phyloP scores from a whole-genome alignment of 2,113 vertebrate species.

The Perca flavescens region DNA sequence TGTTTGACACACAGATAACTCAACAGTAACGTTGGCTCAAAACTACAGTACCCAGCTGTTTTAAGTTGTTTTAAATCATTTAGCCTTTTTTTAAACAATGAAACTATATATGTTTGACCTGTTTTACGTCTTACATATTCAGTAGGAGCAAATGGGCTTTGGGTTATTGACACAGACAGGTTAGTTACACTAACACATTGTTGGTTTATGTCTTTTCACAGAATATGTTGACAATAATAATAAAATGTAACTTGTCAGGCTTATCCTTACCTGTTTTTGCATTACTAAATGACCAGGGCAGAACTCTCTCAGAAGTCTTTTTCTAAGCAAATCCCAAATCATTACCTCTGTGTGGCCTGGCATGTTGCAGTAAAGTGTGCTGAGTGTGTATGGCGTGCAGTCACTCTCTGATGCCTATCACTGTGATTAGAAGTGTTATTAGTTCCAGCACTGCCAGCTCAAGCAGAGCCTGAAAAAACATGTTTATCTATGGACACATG shows the following conservation, averaged over 20 bases:
- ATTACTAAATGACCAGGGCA: background rate
- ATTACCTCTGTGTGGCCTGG: constrained; percentile 61
- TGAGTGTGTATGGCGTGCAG: constrained; percentile 74
- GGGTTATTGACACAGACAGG: background rate
- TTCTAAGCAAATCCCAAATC: constrained; percentile 61
- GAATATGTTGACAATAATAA: background rate
- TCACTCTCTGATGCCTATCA: constrained; percentile 78
- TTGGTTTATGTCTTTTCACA: constrained; percentile 28
- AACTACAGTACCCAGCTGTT: constrained; percentile 5
- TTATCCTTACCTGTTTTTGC: constrained; percentile 4
- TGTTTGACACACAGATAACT: background rate
- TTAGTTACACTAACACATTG: background rate
- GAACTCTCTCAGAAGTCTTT: constrained; percentile 5
- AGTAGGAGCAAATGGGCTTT: background rate
- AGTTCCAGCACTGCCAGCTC: constrained; percentile 75
- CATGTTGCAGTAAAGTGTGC: constrained; percentile 57
- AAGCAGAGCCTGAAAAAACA: constrained; percentile 71
- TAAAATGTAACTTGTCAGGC: constrained; percentile 19
- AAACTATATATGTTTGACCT: constrained; percentile 7
- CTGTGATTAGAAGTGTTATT: constrained; percentile 77
- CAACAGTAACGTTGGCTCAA: background rate
- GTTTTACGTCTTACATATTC: constrained; percentile 16
- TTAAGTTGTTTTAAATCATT: background rate
- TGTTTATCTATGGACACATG: constrained; percentile 59
- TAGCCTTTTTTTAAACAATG: background rate